Conservation (phyloP, 2,797 vertebrate genomes). For the Arctocebus calabarensis region DNA sequence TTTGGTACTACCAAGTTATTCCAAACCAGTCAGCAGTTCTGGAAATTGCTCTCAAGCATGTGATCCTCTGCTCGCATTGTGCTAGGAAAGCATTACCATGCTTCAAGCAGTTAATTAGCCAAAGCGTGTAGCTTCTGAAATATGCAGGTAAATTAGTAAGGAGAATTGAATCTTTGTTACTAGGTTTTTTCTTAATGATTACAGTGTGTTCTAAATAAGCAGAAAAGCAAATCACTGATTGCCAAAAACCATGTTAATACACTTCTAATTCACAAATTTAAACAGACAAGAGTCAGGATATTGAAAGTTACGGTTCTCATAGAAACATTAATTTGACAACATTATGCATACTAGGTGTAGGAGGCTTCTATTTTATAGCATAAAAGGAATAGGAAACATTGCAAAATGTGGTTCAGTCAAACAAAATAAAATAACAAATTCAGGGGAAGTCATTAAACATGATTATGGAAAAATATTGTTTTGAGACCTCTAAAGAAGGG, state of each 20-base stretch:
- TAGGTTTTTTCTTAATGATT: conserved; percentile 74
- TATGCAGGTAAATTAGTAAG: conserved; percentile 59
- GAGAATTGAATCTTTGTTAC: conserved; percentile 70
- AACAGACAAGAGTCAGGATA: conserved; percentile 67
- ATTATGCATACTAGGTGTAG: conserved; percentile 68
- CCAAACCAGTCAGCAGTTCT: not conserved
- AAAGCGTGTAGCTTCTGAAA: conserved; percentile 58
- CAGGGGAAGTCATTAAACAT: conserved; percentile 56
- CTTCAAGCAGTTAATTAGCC: not conserved
- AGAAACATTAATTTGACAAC: conserved; percentile 77
- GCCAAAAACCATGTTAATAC: conserved; percentile 66
- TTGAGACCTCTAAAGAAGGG: conserved; percentile 5
- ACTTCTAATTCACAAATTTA: conserved; percentile 78
- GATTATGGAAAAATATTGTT: conserved; percentile 46
- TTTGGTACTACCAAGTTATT: not conserved
- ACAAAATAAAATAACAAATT: conserved; percentile 68
- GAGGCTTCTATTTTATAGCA: conserved; percentile 71
- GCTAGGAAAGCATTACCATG: not conserved
- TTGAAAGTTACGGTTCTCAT: conserved; percentile 72
- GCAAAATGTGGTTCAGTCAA: conserved; percentile 56
- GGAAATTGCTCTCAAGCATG: not conserved
- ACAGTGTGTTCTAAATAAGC: conserved; percentile 69
- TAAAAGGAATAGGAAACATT: conserved; percentile 65
- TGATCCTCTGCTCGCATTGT: not conserved
- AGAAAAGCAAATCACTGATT: conserved; percentile 68